Evolutionary conservation across 2,888 invertebrate species (phyloP), one percentile per base, ranked within the genome.

Genomic region (Cephus sareptanus): DNA sequence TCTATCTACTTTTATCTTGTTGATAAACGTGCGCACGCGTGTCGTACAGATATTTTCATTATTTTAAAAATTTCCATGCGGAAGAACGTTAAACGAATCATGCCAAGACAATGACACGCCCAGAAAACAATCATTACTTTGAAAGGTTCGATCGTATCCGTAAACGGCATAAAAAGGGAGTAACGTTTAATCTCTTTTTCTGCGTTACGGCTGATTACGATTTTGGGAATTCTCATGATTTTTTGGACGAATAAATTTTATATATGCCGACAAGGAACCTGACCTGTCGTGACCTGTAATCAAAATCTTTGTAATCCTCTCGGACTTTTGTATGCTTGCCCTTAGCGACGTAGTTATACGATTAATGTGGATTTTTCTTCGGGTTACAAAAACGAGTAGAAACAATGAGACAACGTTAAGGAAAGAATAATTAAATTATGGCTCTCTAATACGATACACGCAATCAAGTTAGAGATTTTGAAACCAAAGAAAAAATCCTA

Each of bases 311-410:
- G 81, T 85, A 82, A 82, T 81, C 81, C 80, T 83, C 80, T 83
- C 76, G 77, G 80, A 85, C 78, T 85, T 86, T 84, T 84, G 83
- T 86, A 86, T 82, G 85, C 86, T 85, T 86, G 80, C 77, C 80
- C 80, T 74, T 78, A 74, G 77, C 75, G 73, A 79, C 76, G 77
- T 83, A 82, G 83, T 80, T 80, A 75, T 81, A 33, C 70, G 70
- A 70, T 13, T 33, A 33, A 30, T 11, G 33, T 30, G 33, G 33
- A 70, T 30, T 33, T 70, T 33, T 70, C 70, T 70, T 70, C 70
- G 4, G 70, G n/a, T 70, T 30, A 70, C 4, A 30, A 13, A 6
- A 70, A 70, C 40, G 33, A n/a, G 30, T 13, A 15, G 70, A 70
- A 11, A 13, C 4, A 70, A 11, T 6, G 31, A 30, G 70, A 30